A percentile compares a stretch with the other conserved stretches of the same genome.
phyloP scores from a whole-genome alignment of 2,888 invertebrate genomes.

The Drosophila lutescens region DNA sequence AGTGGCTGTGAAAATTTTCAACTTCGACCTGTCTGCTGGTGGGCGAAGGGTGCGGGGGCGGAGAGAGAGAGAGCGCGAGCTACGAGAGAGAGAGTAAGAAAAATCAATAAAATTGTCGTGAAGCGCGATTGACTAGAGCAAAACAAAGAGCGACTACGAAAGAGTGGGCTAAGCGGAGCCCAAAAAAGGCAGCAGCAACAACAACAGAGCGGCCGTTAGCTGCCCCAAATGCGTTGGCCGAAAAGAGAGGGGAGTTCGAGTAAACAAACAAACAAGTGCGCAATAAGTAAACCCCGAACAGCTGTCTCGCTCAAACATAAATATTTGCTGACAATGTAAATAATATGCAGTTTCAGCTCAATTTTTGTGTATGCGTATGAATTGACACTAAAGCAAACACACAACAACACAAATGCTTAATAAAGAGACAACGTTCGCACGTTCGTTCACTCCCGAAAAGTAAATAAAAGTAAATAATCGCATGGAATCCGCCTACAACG shows the following conservation, averaged over 20 bases:
- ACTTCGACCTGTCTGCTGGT: slow-evolving; percentile 20
- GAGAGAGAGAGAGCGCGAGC: slow-evolving; percentile 14
- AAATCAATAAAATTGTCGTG: slow-evolving; percentile 72
- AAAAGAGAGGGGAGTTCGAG: slow-evolving; percentile 5
- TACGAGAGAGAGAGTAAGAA: slow-evolving; percentile 63
- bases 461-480: slow-evolving; percentile 17
- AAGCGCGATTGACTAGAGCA: slow-evolving; percentile 74
- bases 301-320: slow-evolving; percentile 51
- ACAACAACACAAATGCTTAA: background rate
- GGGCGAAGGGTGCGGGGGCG: slow-evolving; percentile 14
- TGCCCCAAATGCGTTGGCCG: slow-evolving; percentile 68
- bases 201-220: slow-evolving; percentile 53
- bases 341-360: slow-evolving; percentile 1
- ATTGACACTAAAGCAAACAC: background rate
- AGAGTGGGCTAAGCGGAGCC: slow-evolving; percentile 37
- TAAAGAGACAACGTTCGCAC: slow-evolving; percentile 40
- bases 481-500: slow-evolving; percentile 22
- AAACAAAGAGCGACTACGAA: slow-evolving; percentile 69
- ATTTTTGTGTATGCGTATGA: background rate
- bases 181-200: slow-evolving; percentile 20
- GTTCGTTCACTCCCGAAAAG: slow-evolving; percentile 60
- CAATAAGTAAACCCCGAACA: slow-evolving; percentile 56
- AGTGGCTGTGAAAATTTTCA: slow-evolving; percentile 58
- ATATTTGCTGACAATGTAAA: slow-evolving; percentile 11
- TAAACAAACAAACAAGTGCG: slow-evolving; percentile 46